Base-by-base conservation (phyloP, 2,113 vertebrate genomes). In the Mohoua ochrocephala region DNA sequence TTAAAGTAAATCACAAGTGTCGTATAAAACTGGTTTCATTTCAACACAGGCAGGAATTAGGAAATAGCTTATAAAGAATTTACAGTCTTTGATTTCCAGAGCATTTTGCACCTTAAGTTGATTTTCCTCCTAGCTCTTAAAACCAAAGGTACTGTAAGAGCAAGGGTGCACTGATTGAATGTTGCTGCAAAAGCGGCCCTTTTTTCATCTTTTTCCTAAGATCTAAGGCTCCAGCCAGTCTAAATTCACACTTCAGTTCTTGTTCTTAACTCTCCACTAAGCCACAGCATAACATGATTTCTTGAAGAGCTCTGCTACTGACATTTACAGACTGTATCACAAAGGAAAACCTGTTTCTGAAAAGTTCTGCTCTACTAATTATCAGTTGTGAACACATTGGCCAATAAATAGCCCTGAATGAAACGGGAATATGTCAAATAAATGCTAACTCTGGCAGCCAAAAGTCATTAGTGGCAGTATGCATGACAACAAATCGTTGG, bases 401-500 rank as follows among this genome's bases (percentile, higher is more conserved):
- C 85, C 91, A 88, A 85, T 80, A 93, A 95, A 95, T 3, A 83
- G 23, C 15, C 33, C 54, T n/a, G n/a, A 93, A 88, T 1, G 1
- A 91, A 96, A 93, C 1, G 47, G 75, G 26, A 94, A 93, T 19
- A 59, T 70, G 87, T 69, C 87, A 85, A 74, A 89, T 87, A 89
- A 74, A 91, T 85, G 80, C 87, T 87, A 95, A 88, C 60, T 78
- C 33, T 88, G 75, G 78, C 81, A 89, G 88, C 27, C 69, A 84
- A 41, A 90, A 96, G 76, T 84, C 81, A 84, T 84, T 75, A 81
- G 57, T 82, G 68, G 61, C 76, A 91, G 68, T 54, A 65, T 88
- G 69, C 76, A 82, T 79, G 91, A 95, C 91, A 95, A 96, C 28
- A 93, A 86, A 93, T 94, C 60, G 1, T 86, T 95, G 59, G 18